These are phyloP conservation scores for Chelmon rostratus DNA, from an alignment of 2,797 vertebrate genomes.

Conservation along the genomic window DNA sequence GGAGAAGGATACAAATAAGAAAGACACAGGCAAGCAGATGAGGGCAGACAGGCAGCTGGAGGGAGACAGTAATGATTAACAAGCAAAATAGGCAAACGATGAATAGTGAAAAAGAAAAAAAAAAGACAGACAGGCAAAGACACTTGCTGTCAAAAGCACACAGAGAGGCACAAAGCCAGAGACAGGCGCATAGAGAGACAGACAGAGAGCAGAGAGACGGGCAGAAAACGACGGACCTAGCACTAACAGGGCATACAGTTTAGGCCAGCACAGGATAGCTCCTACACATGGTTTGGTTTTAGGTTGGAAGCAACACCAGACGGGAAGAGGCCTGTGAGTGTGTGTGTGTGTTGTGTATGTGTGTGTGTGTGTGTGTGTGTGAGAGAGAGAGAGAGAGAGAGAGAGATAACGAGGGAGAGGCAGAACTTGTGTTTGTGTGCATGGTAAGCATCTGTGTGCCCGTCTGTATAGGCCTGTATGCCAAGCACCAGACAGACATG, in stretches of 20 bases:
- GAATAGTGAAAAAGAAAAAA: neutral
- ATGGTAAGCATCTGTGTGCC: conserved; percentile 47
- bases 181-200: conserved; percentile 11
- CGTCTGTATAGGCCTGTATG: conserved; percentile 36
- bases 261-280: conserved; percentile 59
- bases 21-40: conserved; percentile 18
- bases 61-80: conserved; percentile 32
- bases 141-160: conserved; percentile 17
- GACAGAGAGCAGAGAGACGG: conserved; percentile 1
- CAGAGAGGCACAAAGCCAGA: neutral
- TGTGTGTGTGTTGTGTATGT: no score
- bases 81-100: conserved; percentile 30
- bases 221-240: conserved; percentile 19
- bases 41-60: conserved; percentile 17
- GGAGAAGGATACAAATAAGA: conserved; percentile 20
- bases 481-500: conserved; percentile 46
- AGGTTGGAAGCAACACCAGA: conserved; percentile 72
- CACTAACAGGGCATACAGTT: conserved; percentile 52
- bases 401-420: conserved; percentile 3
- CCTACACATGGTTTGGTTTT: conserved; percentile 80
- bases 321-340: conserved; percentile 56
- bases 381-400: neutral
- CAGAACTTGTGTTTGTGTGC: conserved; percentile 20
- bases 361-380: no score
- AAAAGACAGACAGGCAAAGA: conserved; percentile 2